phyloP scores from a whole-genome alignment of 2,113 vertebrate species.

The Scomber japonicus region DNA sequence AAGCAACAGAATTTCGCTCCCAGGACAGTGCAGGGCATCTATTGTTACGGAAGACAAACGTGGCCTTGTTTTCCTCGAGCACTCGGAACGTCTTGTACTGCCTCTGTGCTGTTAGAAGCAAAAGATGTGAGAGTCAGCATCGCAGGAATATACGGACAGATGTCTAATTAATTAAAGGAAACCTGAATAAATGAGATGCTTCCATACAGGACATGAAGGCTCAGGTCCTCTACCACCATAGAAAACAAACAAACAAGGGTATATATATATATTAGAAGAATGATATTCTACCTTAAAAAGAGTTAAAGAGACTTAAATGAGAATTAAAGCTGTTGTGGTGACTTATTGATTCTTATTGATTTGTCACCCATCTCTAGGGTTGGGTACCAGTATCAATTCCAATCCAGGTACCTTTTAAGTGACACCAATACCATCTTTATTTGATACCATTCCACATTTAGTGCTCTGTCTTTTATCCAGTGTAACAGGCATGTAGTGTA shows the following conservation, averaged over 20 bases:
- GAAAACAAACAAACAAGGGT: background rate
- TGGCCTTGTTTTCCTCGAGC: background rate
- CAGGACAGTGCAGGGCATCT: background rate
- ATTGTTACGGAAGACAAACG: slow-evolving; percentile 6
- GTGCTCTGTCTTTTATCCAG: too few species aligned
- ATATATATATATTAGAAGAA: background rate
- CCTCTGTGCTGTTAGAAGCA: background rate
- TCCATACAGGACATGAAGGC: background rate
- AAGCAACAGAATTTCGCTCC: background rate
- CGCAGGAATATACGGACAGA: background rate
- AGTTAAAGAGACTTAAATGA: background rate
- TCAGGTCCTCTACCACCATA: background rate
- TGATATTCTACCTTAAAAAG: background rate
- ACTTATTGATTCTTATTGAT: background rate
- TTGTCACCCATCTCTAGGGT: background rate
- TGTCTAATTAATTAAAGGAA: background rate
- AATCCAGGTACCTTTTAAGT: too few species aligned
- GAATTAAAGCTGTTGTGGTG: background rate
- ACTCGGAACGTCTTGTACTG: background rate
- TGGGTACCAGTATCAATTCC: too few species aligned
- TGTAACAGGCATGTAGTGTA: too few species aligned
- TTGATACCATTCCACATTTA: too few species aligned
- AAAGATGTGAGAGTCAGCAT: background rate
- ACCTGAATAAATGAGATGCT: background rate
- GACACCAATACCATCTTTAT: too few species aligned